These are phyloP conservation scores for Clupea harengus DNA, from an alignment of 2,113 vertebrate genomes.

Conservation along the genomic window DNA sequence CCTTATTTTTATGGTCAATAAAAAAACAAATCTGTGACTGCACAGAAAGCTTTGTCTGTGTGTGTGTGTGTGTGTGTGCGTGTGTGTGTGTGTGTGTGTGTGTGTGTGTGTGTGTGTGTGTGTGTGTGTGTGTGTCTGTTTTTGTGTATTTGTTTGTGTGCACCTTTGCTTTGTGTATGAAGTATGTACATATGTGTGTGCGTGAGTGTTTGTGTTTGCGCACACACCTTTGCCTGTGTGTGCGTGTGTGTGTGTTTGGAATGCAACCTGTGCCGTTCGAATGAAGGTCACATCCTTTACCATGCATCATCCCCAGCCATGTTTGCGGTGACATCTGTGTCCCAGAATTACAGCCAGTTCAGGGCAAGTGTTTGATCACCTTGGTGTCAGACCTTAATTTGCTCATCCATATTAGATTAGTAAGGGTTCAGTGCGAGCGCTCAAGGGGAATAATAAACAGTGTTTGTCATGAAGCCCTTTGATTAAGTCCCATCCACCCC, in stretches of 20 bases:
- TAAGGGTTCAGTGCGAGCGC: neutral
- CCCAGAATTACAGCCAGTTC: neutral
- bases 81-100: too few relatives aligned
- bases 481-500: slow-evolving; percentile 18
- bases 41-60: neutral
- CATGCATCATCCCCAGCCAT: neutral
- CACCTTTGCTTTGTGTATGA: neutral
- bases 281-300: slow-evolving; percentile 1
- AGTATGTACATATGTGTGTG: neutral
- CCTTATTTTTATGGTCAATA: neutral
- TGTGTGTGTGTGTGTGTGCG: neutral
- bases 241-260: slow-evolving; percentile 10
- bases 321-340: neutral
- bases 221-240: neutral
- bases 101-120: neutral
- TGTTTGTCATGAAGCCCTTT: slow-evolving; percentile 27
- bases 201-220: neutral
- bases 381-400: slow-evolving; percentile 28
- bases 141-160: neutral
- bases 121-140: neutral
- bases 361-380: slow-evolving; percentile 25
- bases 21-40: neutral
- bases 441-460: slow-evolving; percentile 28
- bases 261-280: neutral
- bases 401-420: slow-evolving; percentile 28